Base-by-base conservation (phyloP, 1,140 invertebrate species). In the Hestina assimilis region DNA sequence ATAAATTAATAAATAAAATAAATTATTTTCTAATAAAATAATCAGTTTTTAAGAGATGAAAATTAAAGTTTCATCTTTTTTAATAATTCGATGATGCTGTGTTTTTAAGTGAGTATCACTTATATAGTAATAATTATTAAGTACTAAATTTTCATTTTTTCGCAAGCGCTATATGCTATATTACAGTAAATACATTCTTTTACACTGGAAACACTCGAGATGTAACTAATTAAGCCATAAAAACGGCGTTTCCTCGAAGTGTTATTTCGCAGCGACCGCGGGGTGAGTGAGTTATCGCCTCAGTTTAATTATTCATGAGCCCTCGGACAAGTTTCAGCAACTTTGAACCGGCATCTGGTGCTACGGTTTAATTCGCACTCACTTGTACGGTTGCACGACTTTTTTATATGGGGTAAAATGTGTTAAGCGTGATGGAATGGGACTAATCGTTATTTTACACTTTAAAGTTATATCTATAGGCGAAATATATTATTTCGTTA, bases 221-320 rank as follows among this genome's bases (percentile, higher is more conserved):
- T 79, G 71, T 75, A 65, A 63, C 80, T 79, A 83, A 83, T 81
- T 81, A 81, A 83, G 71, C 67, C 70, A 70, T 83, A 83, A 83
- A 83, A 81, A 78, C 66, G 66, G 55, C 66, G 57, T 74, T 81
- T 72, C 71, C 69, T 76, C 66, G 65, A 72, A 76, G 68, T 69
- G 76, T 66, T 77, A 75, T 69, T 71, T 61, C 40, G 52, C 56
- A 52, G n/a, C 29, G 57, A 53, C 42, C 59, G 60, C 52, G 40
- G 56, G 48, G 51, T 57, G 60, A 63, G 59, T 80, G 72, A 83
- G 72, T 83, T 81, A 69, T 64, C 62, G 63, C 67, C 67, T 73
- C 63, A 24, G 65, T 84, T 83, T 79, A 83, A 83, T 84, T 83
- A 81, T 83, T 83, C 78, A 83, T 79, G 75, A 75, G 69, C 51